Percentiles rank a stretch among this genome's conserved stretches.
Conservation (phyloP, 1,140 invertebrate species). For the Globodera ellingtonae region DNA sequence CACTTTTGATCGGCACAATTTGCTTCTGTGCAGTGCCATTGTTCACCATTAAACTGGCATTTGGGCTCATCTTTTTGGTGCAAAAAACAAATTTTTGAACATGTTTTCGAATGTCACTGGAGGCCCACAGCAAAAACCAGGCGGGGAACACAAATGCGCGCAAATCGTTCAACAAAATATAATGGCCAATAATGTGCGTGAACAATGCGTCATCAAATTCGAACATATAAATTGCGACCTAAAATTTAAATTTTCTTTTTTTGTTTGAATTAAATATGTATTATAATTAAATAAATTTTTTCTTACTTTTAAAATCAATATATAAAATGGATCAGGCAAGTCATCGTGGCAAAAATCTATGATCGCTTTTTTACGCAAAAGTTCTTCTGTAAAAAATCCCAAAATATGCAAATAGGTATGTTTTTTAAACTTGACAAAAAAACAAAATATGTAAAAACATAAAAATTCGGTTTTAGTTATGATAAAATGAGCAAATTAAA, state of each 20-base stretch:
- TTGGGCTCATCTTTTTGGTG: not conserved
- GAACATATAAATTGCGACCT: not conserved
- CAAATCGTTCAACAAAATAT: not conserved
- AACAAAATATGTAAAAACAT: no score
- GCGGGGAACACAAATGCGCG: not conserved
- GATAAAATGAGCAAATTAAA: not conserved
- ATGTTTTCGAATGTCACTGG: not conserved
- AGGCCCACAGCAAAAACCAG: constrained; percentile 14
- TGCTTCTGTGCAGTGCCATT: not conserved
- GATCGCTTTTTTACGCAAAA: no score
- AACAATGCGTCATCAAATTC: not conserved
- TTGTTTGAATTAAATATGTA: no score
- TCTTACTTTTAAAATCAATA: no score
- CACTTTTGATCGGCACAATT: not conserved
- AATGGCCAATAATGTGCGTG: not conserved
- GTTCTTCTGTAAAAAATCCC: no score
- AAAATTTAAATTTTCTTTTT: not conserved
- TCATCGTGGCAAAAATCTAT: no score
- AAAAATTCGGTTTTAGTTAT: no score
- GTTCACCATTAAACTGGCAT: no score
- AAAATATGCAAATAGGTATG: no score
- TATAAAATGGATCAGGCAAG: no score
- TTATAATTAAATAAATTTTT: no score
- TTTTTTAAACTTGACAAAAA: no score
- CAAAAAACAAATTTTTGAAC: not conserved